Evolutionary conservation across 2,888 invertebrate genomes (phyloP), one percentile per base, ranked within the genome.

Genomic region (Halocaridina rubra): DNA sequence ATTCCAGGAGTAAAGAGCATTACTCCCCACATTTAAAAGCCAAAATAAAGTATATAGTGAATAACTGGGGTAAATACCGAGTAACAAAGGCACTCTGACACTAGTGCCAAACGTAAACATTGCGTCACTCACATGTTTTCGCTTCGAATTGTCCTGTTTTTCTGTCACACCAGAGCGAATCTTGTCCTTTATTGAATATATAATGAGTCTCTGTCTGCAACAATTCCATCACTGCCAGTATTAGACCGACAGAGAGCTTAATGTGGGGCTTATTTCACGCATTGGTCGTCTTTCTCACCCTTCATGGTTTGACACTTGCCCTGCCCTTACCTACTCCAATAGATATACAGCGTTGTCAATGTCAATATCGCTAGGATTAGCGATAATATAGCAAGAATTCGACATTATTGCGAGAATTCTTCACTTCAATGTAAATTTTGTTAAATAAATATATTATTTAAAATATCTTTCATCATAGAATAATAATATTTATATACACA

Each of bases 181-280:
- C 57, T 5, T 77, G 57, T 0, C 82, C 82, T 39, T 59, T 77
- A 19, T 84, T 84, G 46, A 84, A 78, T n/a, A 84, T 84, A 61
- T 84, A 84, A 59, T 77, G 77, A 71, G 77, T 77, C 16, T 84
- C 78, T 24, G 82, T 84, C 72, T 84, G 82, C n/a, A 84, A 72
- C 53, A 84, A 46, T 77, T 84, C 82, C 82, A 84, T 82, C 59
- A 57, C 78, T 77, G 59, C 59, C 16, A 46, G 72, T 33, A 32
- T 57, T 72, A 39, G 61, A 30, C 71, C 77, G 69, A 72, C 78
- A 22, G 59, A 10, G 29, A 16, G 46, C 33, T 29, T 59, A 78
- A 77, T 33, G 64, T 84, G 77, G 71, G 78, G 78, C 82, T 78
- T 78, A 84, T 77, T 71, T 61, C 77, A 84, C 82, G 78, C 82